phyloP scores from a whole-genome alignment of 1,140 invertebrate species.

The Drosophila suzukii region DNA sequence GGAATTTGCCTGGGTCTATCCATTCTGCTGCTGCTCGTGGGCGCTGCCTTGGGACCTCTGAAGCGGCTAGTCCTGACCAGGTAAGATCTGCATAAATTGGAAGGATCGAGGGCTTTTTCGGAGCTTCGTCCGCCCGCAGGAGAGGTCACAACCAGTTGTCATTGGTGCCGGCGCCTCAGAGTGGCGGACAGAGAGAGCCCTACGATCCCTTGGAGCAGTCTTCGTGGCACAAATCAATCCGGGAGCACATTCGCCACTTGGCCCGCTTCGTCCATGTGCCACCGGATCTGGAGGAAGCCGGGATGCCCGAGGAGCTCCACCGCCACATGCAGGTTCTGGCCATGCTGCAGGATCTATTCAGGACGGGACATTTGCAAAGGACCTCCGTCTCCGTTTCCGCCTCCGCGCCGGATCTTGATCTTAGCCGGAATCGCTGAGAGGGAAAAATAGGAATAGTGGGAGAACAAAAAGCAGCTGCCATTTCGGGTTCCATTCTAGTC shows the following conservation, averaged over 20 bases:
- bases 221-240: constrained; percentile 25
- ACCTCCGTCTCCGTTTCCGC: neutral
- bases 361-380: constrained; percentile 4
- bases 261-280: constrained; percentile 20
- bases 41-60: neutral
- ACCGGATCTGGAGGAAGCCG: constrained; percentile 21
- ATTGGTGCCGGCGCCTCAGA: constrained; percentile 4
- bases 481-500: neutral
- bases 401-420: neutral
- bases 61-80: neutral
- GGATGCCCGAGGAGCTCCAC: constrained; percentile 22
- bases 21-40: constrained; percentile 3
- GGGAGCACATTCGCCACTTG: constrained; percentile 6
- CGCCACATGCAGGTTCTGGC: constrained; percentile 20
- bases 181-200: neutral
- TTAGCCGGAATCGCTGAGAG: neutral
- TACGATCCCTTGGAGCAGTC: constrained; percentile 27
- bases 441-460: too few species aligned
- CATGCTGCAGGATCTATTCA: constrained; percentile 26
- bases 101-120: too few species aligned
- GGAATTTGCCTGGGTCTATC: constrained; percentile 1
- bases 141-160: neutral
- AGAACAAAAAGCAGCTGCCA: neutral
- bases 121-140: neutral
- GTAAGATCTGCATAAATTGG: too few species aligned